Evolutionary conservation across 2,888 invertebrate species (phyloP), one percentile per base, ranked within the genome.

Genomic region (Mermis nigrescens): DNA sequence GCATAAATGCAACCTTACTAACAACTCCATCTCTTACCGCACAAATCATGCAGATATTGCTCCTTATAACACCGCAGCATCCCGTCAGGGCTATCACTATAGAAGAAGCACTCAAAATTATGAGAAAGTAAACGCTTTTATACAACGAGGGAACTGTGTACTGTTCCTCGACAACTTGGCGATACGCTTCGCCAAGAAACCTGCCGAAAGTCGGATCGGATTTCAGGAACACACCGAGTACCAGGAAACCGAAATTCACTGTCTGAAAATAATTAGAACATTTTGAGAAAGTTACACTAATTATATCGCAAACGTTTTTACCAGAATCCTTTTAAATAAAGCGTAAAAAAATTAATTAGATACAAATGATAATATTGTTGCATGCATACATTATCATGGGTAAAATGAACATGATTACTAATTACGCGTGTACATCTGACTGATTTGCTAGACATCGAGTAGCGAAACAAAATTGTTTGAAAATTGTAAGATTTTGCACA

Each of bases 181-280:
- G 51, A 48, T 22, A 48, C 7, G 12, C 24, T 24, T 48, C 51
- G 51, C 51, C 24, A 7, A 48, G 24, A 22, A 48, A 24, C 7
- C 24, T 4, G 24, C 51, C 7, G 26, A 48, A 48, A 24, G 19
- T 12, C 7, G 7, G 7, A 24, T 48, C 51, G n/a, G 51, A 12
- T 24, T 48, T 48, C 24, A 48, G 24, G 19, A 38, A 38, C 38
- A 19, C 19, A 12, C 38, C 38, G 12, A 38, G 27, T 12, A 51
- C n/a, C 2, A 62, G 61, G 1, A 60, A 54, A 54, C 51, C 15
- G 27, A 55, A 55, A 52, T 24, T 22, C 7, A 51, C 19, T 19
- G 22, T 7, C 51, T 51, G 24, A 51, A 22, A 51, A 51, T 51
- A 7, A 51, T 51, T 4, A 22, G 4, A 22, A 51, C 51, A 51